Percentiles rank a stretch among this genome's conserved stretches.
Evolutionary conservation across 2,113 vertebrate species (phyloP).

Genomic region (Plestiodon gilberti): DNA sequence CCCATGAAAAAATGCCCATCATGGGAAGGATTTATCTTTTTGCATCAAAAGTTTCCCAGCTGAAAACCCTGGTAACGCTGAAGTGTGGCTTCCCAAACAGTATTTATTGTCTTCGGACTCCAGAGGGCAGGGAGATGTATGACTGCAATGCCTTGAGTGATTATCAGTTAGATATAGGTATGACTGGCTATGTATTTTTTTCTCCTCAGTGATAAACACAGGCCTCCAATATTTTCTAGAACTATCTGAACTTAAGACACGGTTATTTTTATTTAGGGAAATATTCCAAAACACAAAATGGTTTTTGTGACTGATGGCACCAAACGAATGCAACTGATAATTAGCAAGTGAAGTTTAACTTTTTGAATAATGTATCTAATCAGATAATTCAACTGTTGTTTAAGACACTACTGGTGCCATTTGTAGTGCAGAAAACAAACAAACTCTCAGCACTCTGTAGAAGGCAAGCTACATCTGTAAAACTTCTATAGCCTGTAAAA

Average conservation of each 20-base stretch:
- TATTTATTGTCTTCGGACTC: slow-evolving; percentile 75
- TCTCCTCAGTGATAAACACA: background rate
- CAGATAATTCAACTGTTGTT: slow-evolving; percentile 9
- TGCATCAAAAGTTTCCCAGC: slow-evolving; percentile 64
- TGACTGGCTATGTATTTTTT: background rate
- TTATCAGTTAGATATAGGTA: slow-evolving; percentile 73
- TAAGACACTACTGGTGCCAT: background rate
- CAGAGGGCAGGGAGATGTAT: slow-evolving; percentile 72
- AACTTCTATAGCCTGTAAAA: background rate
- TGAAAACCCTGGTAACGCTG: slow-evolving; percentile 73
- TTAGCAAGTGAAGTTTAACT: background rate
- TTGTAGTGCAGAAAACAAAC: background rate
- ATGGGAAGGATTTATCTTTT: slow-evolving; percentile 66
- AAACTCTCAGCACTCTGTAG: background rate
- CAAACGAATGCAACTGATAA: background rate
- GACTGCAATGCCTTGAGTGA: slow-evolving; percentile 78
- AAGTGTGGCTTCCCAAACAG: slow-evolving; percentile 76
- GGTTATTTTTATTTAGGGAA: background rate
- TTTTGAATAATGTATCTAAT: background rate
- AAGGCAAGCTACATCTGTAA: background rate
- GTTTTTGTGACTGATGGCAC: background rate
- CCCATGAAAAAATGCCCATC: slow-evolving; percentile 71
- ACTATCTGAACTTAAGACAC: background rate
- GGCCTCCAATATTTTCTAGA: background rate
- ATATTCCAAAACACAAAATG: background rate